Percentiles rank a stretch among this genome's conserved stretches.
Evolutionary conservation across 2,888 invertebrate species (phyloP).

Genomic region (Papilio gigon): DNA sequence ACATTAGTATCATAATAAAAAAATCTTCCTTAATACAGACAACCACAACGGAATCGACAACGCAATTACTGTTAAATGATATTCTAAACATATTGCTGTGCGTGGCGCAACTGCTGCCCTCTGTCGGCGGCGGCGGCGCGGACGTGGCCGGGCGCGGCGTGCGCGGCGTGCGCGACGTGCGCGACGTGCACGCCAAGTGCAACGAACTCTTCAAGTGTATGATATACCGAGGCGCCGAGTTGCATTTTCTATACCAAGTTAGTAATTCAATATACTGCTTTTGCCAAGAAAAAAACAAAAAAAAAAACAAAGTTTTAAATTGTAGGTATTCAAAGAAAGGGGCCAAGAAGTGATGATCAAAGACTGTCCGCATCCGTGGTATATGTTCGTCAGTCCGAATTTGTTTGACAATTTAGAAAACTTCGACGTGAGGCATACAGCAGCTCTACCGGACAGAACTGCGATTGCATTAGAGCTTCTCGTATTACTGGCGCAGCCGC

Average conservation of each 20-base stretch:
- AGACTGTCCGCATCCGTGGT: constrained; percentile 86
- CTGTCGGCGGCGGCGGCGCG: constrained; percentile 85
- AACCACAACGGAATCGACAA: constrained; percentile 82
- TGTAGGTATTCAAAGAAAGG: constrained; percentile 68
- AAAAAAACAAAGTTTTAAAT: too few relatives aligned
- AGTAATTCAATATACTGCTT: neutral
- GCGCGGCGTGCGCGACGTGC: constrained; percentile 90
- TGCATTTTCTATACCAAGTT: constrained; percentile 90
- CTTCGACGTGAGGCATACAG: constrained; percentile 62
- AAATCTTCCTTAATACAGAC: too few relatives aligned
- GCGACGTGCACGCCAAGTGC: constrained; percentile 92
- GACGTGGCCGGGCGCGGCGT: constrained; percentile 86
- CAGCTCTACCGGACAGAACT: constrained; percentile 81
- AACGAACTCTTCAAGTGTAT: constrained; percentile 89
- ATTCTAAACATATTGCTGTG: constrained; percentile 90
- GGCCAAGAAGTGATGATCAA: constrained; percentile 51
- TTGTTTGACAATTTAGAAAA: constrained; percentile 78
- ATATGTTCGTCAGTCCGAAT: constrained; percentile 85
- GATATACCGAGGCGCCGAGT: constrained; percentile 87
- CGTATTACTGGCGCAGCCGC: constrained; percentile 88
- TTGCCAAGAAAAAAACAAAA: too few relatives aligned
- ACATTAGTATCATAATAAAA: too few relatives aligned
- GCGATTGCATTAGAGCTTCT: constrained; percentile 87
- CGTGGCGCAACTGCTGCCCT: constrained; percentile 87
- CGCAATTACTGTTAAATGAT: constrained; percentile 84